These are phyloP conservation scores for Chionomys nivalis DNA, from an alignment of 2,113 vertebrate genomes.

Conservation along the genomic window DNA sequence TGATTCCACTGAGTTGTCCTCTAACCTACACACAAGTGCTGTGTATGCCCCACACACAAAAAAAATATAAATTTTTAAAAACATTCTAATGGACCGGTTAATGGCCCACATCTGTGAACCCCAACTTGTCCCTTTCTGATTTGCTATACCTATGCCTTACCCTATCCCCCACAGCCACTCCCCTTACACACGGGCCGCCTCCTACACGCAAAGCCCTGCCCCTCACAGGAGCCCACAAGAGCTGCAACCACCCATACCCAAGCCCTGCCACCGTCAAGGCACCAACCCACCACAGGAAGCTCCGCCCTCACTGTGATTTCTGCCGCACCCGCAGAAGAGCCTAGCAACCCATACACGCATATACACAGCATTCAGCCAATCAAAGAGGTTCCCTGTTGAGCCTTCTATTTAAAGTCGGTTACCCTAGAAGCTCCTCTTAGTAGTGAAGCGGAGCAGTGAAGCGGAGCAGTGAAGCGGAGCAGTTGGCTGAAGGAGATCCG, in stretches of 20 bases:
- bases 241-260: not conserved
- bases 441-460: not conserved
- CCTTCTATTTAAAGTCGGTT: not conserved
- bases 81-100: not conserved
- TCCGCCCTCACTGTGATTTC: too few relatives aligned
- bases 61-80: not conserved
- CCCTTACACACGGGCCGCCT: rapidly evolving
- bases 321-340: not conserved
- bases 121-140: not conserved
- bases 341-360: too few relatives aligned
- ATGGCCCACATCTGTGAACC: not conserved
- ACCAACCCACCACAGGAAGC: not conserved
- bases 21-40: not conserved
- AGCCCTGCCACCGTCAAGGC: not conserved
- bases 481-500: not conserved
- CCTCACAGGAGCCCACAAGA: rapidly evolving
- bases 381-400: not conserved
- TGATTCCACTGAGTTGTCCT: not conserved
- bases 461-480: not conserved
- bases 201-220: not conserved
- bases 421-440: too few relatives aligned
- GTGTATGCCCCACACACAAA: not conserved
- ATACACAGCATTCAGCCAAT: not conserved
- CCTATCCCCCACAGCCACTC: too few relatives aligned
- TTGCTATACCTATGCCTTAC: not conserved